Evolutionary conservation across 2,888 invertebrate genomes (phyloP), one percentile per base, ranked within the genome.

Genomic region (Eulithis testata): DNA sequence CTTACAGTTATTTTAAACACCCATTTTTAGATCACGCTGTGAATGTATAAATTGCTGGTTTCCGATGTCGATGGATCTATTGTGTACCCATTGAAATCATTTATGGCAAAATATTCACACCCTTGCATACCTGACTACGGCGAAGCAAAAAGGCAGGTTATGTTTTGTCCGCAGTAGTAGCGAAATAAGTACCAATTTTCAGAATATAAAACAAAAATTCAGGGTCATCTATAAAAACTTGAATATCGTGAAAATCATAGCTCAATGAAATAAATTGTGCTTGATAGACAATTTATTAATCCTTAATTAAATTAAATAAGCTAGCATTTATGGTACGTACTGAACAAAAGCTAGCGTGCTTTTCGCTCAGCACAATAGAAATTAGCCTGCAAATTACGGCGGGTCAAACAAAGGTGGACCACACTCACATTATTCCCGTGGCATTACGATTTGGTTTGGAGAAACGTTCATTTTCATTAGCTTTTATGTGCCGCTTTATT

Each of bases 31-130:
- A 9, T 49, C 57, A 58, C 36, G 14, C 49, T 58, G 49, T 57
- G 37, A n/a, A 14, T 1, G 37, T 11, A 60, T 54, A 54, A 53
- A 60, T 60, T 60, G 47, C 45, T 52, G 21, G 27, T 60, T 54
- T 60, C 53, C 60, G 12, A 60, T 47, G 59, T 60, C 31, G 44
- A 60, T 52, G 21, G 51, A 11, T 21, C 21, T 21, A 21, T 21
- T 11, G 11, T n/a, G 6, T 0, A 44, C n/a, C n/a, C n/a, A 4
- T 5, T 44, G 12, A 40, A 31, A 59, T 44, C 12, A 53, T 11
- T 53, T 53, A 14, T 11, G 54, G 31, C 31, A 54, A 21, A 43
- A 55, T 44, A 3, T 44, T 55, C 27, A 55, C 54, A 55, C 31
- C 31, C 11, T 44, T 44, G 44, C n/a, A 6, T n/a, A 12, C 31